phyloP scores from a whole-genome alignment of 2,888 invertebrate species.

The Cephus sareptanus region DNA sequence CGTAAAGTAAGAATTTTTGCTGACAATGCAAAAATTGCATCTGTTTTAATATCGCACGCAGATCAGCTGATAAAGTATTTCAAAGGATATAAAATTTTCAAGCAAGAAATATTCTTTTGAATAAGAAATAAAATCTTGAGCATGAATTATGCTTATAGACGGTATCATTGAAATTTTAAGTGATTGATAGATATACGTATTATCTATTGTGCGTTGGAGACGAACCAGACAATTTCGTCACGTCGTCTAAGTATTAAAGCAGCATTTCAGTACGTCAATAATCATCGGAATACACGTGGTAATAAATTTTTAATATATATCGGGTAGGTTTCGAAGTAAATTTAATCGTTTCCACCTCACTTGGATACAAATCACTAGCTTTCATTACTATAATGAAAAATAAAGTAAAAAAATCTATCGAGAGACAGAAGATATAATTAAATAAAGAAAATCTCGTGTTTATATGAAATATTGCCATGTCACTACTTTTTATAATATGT shows the following conservation, averaged over 20 bases:
- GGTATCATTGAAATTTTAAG: background rate
- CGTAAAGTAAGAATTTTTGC: background rate
- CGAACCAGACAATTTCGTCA: background rate
- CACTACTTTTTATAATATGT: background rate
- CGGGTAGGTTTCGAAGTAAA: background rate
- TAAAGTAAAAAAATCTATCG: background rate
- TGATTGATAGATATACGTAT: background rate
- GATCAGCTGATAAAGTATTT: background rate
- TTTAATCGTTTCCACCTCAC: background rate
- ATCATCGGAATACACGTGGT: background rate
- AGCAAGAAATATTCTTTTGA: too few species aligned
- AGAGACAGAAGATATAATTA: background rate
- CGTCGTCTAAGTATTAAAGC: slow-evolving; percentile 30
- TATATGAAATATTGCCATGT: background rate
- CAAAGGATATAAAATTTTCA: background rate
- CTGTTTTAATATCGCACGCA: background rate
- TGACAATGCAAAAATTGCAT: background rate
- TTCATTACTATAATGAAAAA: background rate
- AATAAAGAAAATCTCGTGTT: background rate
- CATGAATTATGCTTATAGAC: too few species aligned
- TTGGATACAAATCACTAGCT: background rate
- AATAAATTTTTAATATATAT: background rate
- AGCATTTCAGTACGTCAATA: slow-evolving; percentile 36
- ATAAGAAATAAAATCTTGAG: too few species aligned
- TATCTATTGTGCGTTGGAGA: background rate